Evolutionary conservation across 2,113 vertebrate genomes (phyloP).

Genomic region (Tylochromis polylepis): DNA sequence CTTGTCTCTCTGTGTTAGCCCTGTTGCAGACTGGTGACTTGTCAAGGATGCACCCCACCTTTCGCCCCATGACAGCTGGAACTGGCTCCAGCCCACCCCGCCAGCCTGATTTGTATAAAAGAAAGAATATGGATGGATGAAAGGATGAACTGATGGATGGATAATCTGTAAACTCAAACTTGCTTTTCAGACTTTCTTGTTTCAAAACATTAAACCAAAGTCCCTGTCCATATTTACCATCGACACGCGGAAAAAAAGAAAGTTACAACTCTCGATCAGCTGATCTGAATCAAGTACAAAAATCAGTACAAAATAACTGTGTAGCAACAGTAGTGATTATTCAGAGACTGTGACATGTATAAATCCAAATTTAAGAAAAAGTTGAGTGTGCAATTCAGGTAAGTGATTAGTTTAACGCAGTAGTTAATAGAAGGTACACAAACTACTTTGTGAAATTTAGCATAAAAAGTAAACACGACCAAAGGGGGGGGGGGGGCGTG

Average conservation of each 20-base stretch:
- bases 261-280: background rate
- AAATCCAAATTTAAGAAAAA: background rate
- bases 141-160: background rate
- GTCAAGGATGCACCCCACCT: background rate
- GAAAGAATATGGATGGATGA: background rate
- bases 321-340: background rate
- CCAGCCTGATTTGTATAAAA: background rate
- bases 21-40: background rate
- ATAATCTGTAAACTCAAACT: background rate
- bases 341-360: background rate
- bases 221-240: background rate
- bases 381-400: background rate
- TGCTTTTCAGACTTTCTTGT: background rate
- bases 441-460: background rate
- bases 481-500: no score
- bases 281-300: background rate
- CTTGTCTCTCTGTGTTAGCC: background rate
- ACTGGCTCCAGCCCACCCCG: background rate
- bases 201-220: background rate
- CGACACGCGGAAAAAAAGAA: accelerated
- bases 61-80: background rate
- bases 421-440: background rate
- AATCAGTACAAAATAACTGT: background rate
- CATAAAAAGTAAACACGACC: background rate
- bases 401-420: no score